Evolutionary conservation across 1,140 invertebrate species (phyloP).

Genomic region (Macrosteles quadrilineatus): DNA sequence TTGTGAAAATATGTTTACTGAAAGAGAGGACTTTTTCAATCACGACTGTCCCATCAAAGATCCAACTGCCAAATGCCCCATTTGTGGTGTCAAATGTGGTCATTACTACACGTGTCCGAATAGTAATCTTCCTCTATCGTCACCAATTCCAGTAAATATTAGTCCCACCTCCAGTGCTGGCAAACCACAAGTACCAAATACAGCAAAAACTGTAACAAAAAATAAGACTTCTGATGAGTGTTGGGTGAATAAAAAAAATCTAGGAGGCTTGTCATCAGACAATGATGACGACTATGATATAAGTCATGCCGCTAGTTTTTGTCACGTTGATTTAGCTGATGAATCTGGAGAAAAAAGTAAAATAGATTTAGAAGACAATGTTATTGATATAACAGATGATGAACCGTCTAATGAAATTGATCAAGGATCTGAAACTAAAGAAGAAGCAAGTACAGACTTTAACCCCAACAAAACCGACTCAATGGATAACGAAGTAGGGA

Average conservation of each 20-base stretch:
- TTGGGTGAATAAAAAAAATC: neutral
- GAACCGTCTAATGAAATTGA: neutral
- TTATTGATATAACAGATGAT: neutral
- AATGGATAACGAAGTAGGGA: no score
- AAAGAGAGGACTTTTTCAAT: slow-evolving; percentile 69
- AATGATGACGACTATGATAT: slow-evolving; percentile 35
- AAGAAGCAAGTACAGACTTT: slow-evolving; percentile 39
- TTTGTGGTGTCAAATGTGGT: slow-evolving; percentile 47
- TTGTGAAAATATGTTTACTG: slow-evolving; percentile 71
- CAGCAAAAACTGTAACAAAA: no score
- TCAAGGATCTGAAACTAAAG: slow-evolving; percentile 19
- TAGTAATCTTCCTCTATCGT: slow-evolving; percentile 4
- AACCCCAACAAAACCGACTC: no score
- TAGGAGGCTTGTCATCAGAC: slow-evolving; percentile 20
- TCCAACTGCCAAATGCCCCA: slow-evolving; percentile 44
- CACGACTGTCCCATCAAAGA: slow-evolving; percentile 59
- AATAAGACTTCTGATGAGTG: neutral
- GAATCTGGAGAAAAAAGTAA: slow-evolving; percentile 32
- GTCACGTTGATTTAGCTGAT: slow-evolving; percentile 37
- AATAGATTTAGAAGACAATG: slow-evolving; percentile 26
- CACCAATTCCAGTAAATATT: slow-evolving; percentile 39
- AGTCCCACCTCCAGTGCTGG: neutral
- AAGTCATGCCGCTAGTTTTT: slow-evolving; percentile 37
- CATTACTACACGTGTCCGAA: slow-evolving; percentile 48
- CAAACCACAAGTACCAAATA: neutral